Conservation (phyloP, 2,113 vertebrate genomes). For the Sardina pilchardus region DNA sequence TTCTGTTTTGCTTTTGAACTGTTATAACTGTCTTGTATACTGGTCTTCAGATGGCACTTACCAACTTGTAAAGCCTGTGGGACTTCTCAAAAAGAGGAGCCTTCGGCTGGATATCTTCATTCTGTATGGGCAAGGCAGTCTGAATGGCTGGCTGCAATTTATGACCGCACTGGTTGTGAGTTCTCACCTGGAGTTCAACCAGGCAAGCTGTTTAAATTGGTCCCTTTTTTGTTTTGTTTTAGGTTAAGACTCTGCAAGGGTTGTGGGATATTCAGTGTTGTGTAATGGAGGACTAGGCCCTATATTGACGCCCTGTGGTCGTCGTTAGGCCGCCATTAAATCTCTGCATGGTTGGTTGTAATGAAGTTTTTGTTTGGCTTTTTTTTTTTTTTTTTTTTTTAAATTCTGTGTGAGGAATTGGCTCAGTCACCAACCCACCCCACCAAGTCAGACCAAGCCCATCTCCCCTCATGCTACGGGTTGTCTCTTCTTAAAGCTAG, state of each 20-base stretch:
- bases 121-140: constrained; percentile 2
- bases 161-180: constrained; percentile 2
- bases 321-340: constrained; percentile 48
- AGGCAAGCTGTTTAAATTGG: constrained; percentile 6
- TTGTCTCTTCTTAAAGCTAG: constrained; percentile 62
- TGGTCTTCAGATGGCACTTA: constrained; percentile 2
- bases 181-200: not conserved
- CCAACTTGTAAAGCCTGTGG: constrained; percentile 9
- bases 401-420: constrained; percentile 56
- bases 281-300: constrained; percentile 16
- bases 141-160: not conserved
- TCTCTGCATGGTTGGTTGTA: constrained; percentile 62
- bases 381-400: constrained; percentile 53
- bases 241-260: not conserved
- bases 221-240: constrained; percentile 14
- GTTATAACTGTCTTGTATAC: not conserved
- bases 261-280: constrained; percentile 30
- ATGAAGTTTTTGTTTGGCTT: constrained; percentile 44
- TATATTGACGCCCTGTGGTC: constrained; percentile 45
- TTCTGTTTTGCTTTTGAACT: constrained; percentile 4
- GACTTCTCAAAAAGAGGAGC: not conserved
- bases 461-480: constrained; percentile 20
- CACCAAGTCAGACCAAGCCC: constrained; percentile 37
- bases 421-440: constrained; percentile 43
- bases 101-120: not conserved